Base-by-base conservation (phyloP, 2,888 invertebrate species). In the Dryadula phaetusa region DNA sequence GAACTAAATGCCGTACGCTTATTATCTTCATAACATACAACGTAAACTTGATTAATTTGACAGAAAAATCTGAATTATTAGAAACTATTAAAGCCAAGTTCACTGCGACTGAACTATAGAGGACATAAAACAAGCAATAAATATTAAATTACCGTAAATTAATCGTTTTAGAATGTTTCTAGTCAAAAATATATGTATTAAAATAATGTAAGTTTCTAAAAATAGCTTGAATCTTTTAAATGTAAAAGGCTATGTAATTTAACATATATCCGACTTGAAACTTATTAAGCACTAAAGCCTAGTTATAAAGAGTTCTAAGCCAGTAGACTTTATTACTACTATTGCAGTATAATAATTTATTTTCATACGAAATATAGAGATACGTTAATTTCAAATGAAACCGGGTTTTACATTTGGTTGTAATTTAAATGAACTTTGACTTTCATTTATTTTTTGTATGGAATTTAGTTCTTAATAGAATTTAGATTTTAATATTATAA, bases 261-360 rank as follows among this genome's bases (percentile, higher is more conserved):
- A 12, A 32, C 32, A 40, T 47, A 47, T 32, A 34, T 20, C 40
- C 40, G 20, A 61, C 46, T 61, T 61, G 54, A 61, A 47, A 47
- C 60, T 67, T 63, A 67, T 61, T 64, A 64, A 61, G 67, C 69
- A 67, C 34, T 62, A 63, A 60, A 69, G 62, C 66, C 58, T 46
- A 60, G 66, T 37, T 62, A 66, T 69, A 69, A 66, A 66, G 62
- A 69, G 66, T 67, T 70, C 67, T 67, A 70, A 70, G 64, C 69
- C 63, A 14, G 69, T 46, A 64, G 16, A 54, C 40, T 69, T 54
- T 70, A 32, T 42, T 60, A 40, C 47, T 54, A 40, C 32, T 58
- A 46, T 60, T 61, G 56, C 42, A 47, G 56, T 56, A 52, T 46
- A 40, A 56, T 32, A 20, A 47, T 64, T 67, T 44, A 14, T 34